phyloP scores from a whole-genome alignment of 2,113 vertebrate genomes.

The Ochotona curzoniae region DNA sequence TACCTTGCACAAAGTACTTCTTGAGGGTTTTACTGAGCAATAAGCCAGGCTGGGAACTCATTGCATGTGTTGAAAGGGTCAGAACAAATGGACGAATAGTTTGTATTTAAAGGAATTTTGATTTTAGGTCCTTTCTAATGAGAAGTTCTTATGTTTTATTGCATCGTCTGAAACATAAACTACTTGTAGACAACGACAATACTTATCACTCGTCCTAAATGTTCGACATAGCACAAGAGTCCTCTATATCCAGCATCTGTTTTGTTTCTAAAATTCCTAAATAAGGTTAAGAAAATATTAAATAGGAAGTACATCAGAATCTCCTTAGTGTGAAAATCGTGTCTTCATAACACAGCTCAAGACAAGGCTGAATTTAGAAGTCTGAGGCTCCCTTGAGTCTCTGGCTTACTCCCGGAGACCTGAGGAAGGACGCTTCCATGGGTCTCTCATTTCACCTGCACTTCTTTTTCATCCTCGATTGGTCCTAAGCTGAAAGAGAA shows the following conservation, averaged over 20 bases:
- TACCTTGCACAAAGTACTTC: neutral
- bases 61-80: neutral
- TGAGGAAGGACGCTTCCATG: neutral
- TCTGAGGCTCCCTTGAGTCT: neutral
- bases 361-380: neutral
- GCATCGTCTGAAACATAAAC: constrained; percentile 40
- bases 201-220: neutral
- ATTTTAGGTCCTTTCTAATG: neutral
- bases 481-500: neutral
- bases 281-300: neutral
- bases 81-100: neutral
- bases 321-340: neutral
- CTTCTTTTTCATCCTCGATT: neutral
- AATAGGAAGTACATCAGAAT: neutral
- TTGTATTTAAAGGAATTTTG: neutral
- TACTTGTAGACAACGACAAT: neutral
- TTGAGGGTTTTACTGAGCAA: neutral
- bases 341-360: neutral
- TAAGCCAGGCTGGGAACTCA: neutral
- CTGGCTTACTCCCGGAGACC: neutral
- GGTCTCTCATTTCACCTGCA: accelerated
- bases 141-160: constrained; percentile 39
- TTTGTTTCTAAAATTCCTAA: neutral
- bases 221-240: neutral
- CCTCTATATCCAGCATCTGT: neutral